phyloP scores from a whole-genome alignment of 1,140 invertebrate species.

The Sarcophaga bullata region DNA sequence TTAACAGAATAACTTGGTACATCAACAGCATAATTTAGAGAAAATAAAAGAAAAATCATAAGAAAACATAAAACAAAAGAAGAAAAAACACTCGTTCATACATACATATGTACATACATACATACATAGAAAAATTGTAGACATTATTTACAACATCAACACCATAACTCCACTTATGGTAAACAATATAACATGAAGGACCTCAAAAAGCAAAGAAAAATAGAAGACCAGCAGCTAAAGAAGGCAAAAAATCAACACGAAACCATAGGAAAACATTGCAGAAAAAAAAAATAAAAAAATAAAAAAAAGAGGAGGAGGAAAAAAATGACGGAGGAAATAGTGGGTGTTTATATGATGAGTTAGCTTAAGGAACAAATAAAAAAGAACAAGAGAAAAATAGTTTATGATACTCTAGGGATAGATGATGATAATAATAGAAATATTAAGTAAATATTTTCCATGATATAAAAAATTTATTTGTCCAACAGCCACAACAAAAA shows the following conservation, averaged over 20 bases:
- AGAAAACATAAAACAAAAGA: too few relatives aligned
- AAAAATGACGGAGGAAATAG: background rate
- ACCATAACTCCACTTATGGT: background rate
- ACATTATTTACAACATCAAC: slow-evolving; percentile 15
- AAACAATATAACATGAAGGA: background rate
- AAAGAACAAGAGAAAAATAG: background rate
- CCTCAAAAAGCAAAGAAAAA: background rate
- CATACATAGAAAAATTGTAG: background rate
- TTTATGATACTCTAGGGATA: too few relatives aligned
- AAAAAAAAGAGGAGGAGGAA: too few relatives aligned
- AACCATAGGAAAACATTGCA: too few relatives aligned
- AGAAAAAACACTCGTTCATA: too few relatives aligned
- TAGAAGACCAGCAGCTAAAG: background rate
- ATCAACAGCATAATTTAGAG: too few relatives aligned
- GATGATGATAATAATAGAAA: background rate
- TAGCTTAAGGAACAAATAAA: too few relatives aligned
- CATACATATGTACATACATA: too few relatives aligned
- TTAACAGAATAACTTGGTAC: too few relatives aligned
- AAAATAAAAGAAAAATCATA: too few relatives aligned
- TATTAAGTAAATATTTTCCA: slow-evolving; percentile 10
- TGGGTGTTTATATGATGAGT: background rate
- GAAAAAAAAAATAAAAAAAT: too few relatives aligned
- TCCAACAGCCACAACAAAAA: background rate
- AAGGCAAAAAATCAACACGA: background rate
- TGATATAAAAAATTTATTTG: background rate